phyloP scores from a whole-genome alignment of 2,888 invertebrate species.

The Erpobdella octoculata region DNA sequence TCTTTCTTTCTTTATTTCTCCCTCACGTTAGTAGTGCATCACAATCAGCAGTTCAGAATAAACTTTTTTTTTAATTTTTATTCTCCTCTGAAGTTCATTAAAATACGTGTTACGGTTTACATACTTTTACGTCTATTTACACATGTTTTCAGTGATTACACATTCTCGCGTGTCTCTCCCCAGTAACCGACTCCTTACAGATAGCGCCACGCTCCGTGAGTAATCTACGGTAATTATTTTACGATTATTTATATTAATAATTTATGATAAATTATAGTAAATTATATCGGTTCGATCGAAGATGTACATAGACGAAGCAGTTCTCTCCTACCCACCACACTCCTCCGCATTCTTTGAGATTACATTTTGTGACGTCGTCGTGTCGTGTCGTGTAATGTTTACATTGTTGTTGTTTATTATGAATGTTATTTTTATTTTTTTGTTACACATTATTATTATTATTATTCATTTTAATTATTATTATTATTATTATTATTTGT shows the following conservation, averaged over 20 bases:
- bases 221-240: too few relatives aligned
- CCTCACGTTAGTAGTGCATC: not conserved
- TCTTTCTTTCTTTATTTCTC: too few relatives aligned
- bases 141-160: too few relatives aligned
- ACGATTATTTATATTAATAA: too few relatives aligned
- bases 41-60: not conserved
- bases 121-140: too few relatives aligned
- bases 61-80: not conserved
- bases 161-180: too few relatives aligned
- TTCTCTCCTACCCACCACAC: not conserved
- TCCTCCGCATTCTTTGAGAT: not conserved
- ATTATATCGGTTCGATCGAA: too few relatives aligned
- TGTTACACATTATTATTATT: not conserved
- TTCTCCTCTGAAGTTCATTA: not conserved
- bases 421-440: not conserved
- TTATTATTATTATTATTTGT: not conserved
- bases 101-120: not conserved
- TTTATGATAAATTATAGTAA: too few relatives aligned
- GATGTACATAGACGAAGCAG: too few relatives aligned
- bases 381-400: not conserved
- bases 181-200: too few relatives aligned
- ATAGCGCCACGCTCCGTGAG: too few relatives aligned
- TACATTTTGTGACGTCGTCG: not conserved
- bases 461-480: not conserved
- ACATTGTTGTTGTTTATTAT: not conserved